These are phyloP conservation scores for Epirrhoe alternata DNA, from an alignment of 2,888 invertebrate genomes.

Conservation along the genomic window DNA sequence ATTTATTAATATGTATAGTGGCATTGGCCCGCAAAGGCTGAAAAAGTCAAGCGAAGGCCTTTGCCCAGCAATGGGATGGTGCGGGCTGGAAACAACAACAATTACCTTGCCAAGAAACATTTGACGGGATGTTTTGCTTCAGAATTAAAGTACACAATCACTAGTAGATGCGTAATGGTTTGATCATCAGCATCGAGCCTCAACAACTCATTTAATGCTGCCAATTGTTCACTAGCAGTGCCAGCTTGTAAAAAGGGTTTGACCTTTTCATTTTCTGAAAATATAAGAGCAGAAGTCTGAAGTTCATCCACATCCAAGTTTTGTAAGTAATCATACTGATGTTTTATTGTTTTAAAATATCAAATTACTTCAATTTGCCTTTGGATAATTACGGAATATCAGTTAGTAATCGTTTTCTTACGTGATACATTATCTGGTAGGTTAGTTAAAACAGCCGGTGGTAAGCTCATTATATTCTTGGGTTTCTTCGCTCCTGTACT, in stretches of 20 bases:
- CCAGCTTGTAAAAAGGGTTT: constrained; percentile 52
- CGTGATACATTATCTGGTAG: constrained; percentile 30
- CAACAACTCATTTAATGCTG: constrained; percentile 57
- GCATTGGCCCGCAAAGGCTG: too few relatives aligned
- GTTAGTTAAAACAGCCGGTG: constrained; percentile 52
- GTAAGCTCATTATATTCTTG: constrained; percentile 55
- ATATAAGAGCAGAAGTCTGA: background rate
- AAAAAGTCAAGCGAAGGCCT: too few relatives aligned
- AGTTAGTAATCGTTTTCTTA: constrained; percentile 28
- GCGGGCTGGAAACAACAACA: too few relatives aligned
- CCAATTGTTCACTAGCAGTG: constrained; percentile 63
- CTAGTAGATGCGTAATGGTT: constrained; percentile 58
- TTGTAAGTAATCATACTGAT: too few relatives aligned
- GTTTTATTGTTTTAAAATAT: too few relatives aligned
- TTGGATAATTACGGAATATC: background rate
- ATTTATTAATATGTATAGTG: too few relatives aligned
- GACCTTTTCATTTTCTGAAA: constrained; percentile 44
- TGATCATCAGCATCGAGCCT: constrained; percentile 38
- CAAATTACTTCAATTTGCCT: too few relatives aligned
- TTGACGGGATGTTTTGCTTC: constrained; percentile 75
- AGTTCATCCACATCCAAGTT: too few relatives aligned
- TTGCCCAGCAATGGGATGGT: too few relatives aligned
- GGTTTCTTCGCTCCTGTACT: constrained; percentile 59
- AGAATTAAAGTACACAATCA: constrained; percentile 62
- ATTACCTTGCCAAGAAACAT: constrained; percentile 70